Conservation (phyloP, 2,113 vertebrate species). For the Colius striatus region DNA sequence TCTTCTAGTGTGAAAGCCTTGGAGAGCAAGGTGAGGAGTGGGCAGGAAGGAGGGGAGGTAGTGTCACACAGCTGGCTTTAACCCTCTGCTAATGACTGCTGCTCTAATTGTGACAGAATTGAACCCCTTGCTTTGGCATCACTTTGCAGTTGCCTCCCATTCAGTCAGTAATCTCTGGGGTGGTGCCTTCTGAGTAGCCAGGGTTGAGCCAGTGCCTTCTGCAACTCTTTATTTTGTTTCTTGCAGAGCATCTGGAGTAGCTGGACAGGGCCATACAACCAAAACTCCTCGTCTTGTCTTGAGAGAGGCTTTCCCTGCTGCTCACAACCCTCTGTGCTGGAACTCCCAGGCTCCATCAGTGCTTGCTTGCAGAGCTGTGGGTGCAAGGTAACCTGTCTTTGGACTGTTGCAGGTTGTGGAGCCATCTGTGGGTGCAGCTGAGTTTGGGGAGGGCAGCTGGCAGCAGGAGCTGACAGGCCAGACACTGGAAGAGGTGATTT, state of each 20-base stretch:
- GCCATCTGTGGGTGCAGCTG: background rate
- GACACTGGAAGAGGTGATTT: background rate
- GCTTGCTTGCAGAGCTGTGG: background rate
- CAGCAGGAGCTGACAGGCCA: background rate
- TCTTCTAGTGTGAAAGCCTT: background rate
- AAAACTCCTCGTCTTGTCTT: background rate
- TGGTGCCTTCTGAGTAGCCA: background rate
- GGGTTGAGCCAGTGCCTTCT: background rate
- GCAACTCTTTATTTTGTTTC: background rate
- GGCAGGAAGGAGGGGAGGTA: background rate
- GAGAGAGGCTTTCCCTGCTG: background rate
- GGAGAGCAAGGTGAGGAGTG: background rate
- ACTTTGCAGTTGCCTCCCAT: background rate
- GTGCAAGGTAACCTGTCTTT: conserved; percentile 15
- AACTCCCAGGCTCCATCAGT: background rate
- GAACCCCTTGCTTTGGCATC: background rate
- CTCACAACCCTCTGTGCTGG: background rate
- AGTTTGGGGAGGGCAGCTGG: background rate
- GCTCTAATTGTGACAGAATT: background rate
- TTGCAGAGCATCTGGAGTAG: background rate
- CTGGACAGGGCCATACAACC: rapidly evolving
- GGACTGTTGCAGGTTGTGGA: background rate
- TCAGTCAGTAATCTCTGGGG: background rate
- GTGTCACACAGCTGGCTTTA: background rate
- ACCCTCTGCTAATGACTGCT: background rate